Conservation (phyloP, 2,113 vertebrate genomes). For the Anhinga anhinga region DNA sequence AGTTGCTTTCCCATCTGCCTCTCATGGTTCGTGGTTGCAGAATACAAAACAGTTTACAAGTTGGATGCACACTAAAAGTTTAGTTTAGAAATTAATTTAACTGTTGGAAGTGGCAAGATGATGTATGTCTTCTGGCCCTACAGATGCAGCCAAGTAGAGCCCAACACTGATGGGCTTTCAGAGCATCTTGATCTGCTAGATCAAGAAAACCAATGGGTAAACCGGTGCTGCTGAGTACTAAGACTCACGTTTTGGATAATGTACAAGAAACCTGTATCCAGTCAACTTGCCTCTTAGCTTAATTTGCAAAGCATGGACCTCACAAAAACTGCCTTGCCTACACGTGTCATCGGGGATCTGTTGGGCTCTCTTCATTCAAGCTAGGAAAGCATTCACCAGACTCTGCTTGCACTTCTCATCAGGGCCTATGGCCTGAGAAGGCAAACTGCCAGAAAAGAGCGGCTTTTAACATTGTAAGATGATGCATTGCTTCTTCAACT, state of each 20-base stretch:
- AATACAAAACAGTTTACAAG: background rate
- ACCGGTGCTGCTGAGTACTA: background rate
- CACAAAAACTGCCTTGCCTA: background rate
- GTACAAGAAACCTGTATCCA: background rate
- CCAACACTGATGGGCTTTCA: background rate
- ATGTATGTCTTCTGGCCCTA: background rate
- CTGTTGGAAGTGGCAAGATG: background rate
- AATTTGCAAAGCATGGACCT: background rate
- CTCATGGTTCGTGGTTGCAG: accelerated
- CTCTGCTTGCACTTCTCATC: background rate
- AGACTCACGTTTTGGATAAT: background rate
- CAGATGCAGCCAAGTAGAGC: background rate
- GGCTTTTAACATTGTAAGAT: background rate
- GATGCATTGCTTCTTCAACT: background rate
- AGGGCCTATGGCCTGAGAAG: background rate
- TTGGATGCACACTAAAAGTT: background rate
- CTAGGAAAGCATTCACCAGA: background rate
- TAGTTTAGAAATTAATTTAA: background rate
- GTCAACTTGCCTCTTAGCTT: background rate
- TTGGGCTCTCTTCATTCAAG: background rate
- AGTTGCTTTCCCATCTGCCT: background rate
- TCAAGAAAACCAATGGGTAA: background rate
- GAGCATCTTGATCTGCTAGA: background rate
- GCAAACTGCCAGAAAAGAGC: background rate
- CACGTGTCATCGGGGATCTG: background rate